These are phyloP conservation scores for Babyrousa celebensis DNA, from an alignment of 2,797 vertebrate genomes.

Conservation along the genomic window DNA sequence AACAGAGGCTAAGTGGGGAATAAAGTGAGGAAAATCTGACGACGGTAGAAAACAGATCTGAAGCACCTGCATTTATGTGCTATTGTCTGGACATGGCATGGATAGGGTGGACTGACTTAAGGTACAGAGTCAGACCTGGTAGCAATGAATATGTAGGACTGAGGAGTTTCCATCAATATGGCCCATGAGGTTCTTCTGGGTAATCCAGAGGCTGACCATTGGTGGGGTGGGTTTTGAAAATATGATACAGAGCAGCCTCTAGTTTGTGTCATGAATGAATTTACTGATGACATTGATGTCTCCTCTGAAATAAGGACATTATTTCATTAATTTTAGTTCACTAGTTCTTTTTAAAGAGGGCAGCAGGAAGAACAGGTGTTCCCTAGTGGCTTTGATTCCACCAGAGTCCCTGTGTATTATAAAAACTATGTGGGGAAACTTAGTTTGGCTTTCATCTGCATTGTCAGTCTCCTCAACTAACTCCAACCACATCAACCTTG, in stretches of 20 bases:
- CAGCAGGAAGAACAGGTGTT: background rate
- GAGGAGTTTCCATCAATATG: background rate
- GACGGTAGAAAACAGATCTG: background rate
- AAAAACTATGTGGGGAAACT: background rate
- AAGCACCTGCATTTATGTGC: background rate
- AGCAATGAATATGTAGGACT: background rate
- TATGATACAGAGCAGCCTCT: background rate
- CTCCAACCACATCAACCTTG: background rate
- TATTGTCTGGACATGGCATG: background rate
- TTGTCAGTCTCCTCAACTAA: background rate
- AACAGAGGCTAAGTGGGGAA: conserved; percentile 30
- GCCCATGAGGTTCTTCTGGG: background rate
- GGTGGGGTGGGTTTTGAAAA: conserved; percentile 51
- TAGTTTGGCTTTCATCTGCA: background rate
- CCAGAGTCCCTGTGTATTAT: background rate
- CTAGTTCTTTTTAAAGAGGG: background rate
- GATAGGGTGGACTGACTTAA: background rate
- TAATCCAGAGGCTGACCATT: background rate
- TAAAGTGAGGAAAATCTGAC: background rate
- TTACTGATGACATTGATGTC: conserved; percentile 15
- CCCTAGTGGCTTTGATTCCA: background rate
- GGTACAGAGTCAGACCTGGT: background rate
- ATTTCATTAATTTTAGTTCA: conserved; percentile 43
- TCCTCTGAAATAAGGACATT: conserved; percentile 38
- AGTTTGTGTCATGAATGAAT: conserved; percentile 6